A percentile compares a stretch with the other conserved stretches of the same genome.
Evolutionary conservation across 2,797 vertebrate species (phyloP).

Genomic region (Sarcophilus harrisii): DNA sequence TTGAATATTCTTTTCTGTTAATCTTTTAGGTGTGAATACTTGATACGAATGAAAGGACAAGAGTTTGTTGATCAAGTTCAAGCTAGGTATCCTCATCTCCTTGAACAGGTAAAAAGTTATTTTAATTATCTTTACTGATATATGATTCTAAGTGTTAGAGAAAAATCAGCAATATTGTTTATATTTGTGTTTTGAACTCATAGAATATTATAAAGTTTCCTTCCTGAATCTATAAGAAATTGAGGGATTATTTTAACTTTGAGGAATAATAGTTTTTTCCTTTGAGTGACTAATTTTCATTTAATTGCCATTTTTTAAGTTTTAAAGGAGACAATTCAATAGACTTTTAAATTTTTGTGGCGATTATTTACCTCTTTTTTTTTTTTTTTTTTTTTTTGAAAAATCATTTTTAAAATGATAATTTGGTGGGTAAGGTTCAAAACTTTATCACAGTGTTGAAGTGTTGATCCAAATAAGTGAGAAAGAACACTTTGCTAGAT

Average conservation of each 20-base stretch:
- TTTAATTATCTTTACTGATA: slow-evolving; percentile 12
- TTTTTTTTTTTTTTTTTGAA: not conserved
- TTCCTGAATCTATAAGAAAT: not conserved
- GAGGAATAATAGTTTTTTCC: not conserved
- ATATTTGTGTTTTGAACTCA: not conserved
- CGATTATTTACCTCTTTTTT: too few species aligned
- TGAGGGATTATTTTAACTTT: not conserved
- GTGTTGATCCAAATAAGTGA: not conserved
- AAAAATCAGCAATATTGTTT: not conserved
- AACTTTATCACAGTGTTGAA: not conserved
- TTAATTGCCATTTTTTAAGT: too few species aligned
- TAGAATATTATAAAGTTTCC: not conserved
- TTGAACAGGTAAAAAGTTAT: slow-evolving; percentile 92
- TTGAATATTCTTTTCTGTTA: slow-evolving; percentile 19
- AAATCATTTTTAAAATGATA: not conserved
- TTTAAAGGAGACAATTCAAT: not conserved
- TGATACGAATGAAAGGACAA: slow-evolving; percentile 94
- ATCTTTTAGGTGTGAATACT: slow-evolving; percentile 93
- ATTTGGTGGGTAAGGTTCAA: not conserved
- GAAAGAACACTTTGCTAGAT: not conserved
- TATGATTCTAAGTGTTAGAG: not conserved
- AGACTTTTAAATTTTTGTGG: not conserved
- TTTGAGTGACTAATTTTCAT: too few species aligned
- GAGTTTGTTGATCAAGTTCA: slow-evolving; percentile 96
- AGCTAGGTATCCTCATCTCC: slow-evolving; percentile 95